phyloP scores from a whole-genome alignment of 2,113 vertebrate genomes.

The Oreocharis arfaki region DNA sequence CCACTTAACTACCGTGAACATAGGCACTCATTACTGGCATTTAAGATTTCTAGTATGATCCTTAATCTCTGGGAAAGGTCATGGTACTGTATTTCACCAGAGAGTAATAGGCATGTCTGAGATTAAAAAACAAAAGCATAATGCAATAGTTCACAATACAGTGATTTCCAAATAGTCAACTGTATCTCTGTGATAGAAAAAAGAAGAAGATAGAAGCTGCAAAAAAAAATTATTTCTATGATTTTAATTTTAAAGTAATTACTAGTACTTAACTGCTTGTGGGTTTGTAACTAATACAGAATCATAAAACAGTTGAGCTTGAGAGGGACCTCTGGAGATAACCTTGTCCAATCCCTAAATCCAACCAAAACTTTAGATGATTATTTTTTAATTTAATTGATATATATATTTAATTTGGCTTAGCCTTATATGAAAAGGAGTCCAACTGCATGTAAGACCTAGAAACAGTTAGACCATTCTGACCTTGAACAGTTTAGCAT shows the following conservation, averaged over 20 bases:
- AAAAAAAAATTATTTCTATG: neutral
- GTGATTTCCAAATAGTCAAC: neutral
- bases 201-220: no score
- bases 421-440: neutral
- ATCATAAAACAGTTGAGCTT: neutral
- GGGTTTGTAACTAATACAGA: neutral
- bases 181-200: neutral
- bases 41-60: neutral
- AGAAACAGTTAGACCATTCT: neutral
- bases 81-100: neutral
- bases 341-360: neutral
- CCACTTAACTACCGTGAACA: neutral
- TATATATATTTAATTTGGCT: neutral
- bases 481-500: neutral
- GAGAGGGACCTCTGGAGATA: neutral
- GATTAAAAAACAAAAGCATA: neutral
- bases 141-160: neutral
- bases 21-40: neutral
- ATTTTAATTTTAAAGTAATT: neutral
- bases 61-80: neutral
- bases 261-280: neutral
- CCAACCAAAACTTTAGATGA: neutral
- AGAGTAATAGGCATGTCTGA: neutral
- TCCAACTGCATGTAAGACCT: neutral
- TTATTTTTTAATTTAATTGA: no score